Base-by-base conservation (phyloP, 2,113 vertebrate species). In the Lophius piscatorius region DNA sequence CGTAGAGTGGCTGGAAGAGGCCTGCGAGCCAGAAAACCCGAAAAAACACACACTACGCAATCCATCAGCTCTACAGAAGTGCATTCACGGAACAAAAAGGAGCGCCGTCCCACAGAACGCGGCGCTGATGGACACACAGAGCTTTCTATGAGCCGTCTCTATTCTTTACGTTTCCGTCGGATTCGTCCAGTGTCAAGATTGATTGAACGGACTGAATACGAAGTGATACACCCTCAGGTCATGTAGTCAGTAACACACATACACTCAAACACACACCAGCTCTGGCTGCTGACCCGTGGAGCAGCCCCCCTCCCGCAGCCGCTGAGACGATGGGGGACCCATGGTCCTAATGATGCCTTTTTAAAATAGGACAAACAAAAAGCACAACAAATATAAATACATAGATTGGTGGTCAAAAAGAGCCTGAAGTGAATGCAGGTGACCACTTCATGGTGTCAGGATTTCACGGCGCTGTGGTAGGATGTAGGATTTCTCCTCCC, bases 171-270 rank as follows among this genome's bases (percentile, higher is more conserved):
- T 69, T 70, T 68, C 59, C 51, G 55, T 74, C 68, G 18, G 57
- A 71, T 50, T 74, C 64, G 26, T 42, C 65, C 73, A 31, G 47
- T 70, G 70, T 74, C 78, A 73, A 10, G 60, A 65, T 49, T 28
- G 13, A 85, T 40, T 81, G 76, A 47, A 65, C 9, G n/a, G 7
- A 65, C 26, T 44, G 62, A 74, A 61, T 24, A 29, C 62, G 62
- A 82, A 45, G 66, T 26, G 61, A 65, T 44, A 58, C 28, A 42
- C 50, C 85, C 78, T 48, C 39, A 28, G 78, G 86, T 73, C 47
- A 61, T 45, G 64, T 1, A 75, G 58, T 34, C 67, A 31, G 64
- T 29, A 23, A 24, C 14, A 28, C 49, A 55, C 18, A 49, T 28
- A 22, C 33, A 48, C 51, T 49, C 9, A 28, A 26, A 26, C 28